Conservation (phyloP, 2,113 vertebrate genomes). For the Desmodus rotundus region DNA sequence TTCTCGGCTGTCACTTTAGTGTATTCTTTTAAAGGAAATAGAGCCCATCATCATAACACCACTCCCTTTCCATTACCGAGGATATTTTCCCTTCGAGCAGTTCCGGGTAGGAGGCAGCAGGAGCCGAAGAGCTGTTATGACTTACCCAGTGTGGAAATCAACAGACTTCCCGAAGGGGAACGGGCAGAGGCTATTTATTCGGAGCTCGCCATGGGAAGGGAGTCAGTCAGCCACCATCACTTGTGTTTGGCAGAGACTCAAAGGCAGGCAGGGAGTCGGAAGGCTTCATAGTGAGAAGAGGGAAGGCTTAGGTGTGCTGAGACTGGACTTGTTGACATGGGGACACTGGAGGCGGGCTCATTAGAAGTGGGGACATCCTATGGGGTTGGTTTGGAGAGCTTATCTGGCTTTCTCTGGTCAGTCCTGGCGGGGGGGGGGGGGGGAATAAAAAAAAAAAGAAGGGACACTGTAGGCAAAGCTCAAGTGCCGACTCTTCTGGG, state of each 20-base stretch:
- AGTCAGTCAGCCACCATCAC: background rate
- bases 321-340: background rate
- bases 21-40: slow-evolving; percentile 20
- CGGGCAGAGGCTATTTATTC: background rate
- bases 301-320: background rate
- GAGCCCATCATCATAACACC: slow-evolving; percentile 7
- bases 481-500: background rate
- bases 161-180: background rate
- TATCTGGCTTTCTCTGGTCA: slow-evolving; percentile 18
- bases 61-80: slow-evolving; percentile 27
- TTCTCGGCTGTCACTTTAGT: slow-evolving; percentile 18
- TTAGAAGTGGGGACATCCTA: background rate
- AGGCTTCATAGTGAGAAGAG: background rate
- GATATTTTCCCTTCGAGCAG: slow-evolving; percentile 47
- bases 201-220: background rate
- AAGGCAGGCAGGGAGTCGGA: background rate
- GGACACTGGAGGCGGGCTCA: background rate
- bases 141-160: slow-evolving; percentile 17
- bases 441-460: background rate
- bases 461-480: background rate
- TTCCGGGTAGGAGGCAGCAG: background rate
- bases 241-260: background rate
- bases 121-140: background rate
- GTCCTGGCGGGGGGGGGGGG: background rate
- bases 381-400: background rate